Base-by-base conservation (phyloP, 2,113 vertebrate genomes). In the Mixornis gularis region DNA sequence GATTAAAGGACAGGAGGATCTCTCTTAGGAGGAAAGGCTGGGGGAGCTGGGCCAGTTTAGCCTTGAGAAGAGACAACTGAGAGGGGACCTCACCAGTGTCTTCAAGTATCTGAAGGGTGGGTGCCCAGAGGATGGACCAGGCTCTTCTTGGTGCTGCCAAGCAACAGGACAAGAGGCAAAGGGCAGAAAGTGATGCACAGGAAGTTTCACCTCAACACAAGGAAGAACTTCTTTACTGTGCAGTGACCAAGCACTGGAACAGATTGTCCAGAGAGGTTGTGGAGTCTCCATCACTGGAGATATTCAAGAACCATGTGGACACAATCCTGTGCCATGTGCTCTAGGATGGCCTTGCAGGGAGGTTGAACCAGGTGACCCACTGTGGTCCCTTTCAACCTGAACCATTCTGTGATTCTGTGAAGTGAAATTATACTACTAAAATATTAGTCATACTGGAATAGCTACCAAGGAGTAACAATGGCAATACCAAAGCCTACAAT, bases 161-260 rank as follows among this genome's bases (percentile, higher is more conserved):
- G 66, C 36, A 58, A 26, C 3, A 40, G 77, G 16, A 30, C 44
- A 60, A 10, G 29, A 40, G 9, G 29, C 13, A 52, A 40, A 0
- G 2, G 9, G 29, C 6, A 68, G 69, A 53, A 46, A 60, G 1
- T 14, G n/a, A 46, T 26, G 29, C 38, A 15, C 40, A 68, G 46
- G 13, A 74, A 26, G 1, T 26, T 68, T 2, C 53, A 34, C 20
- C 20, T 25, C 4, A 53, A 40, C 1, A 74, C 3, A 8, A 60
- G 17, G 46, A 53, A 81, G 40, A 68, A 18, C 12, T 66, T 79
- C 9, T 36, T 25, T 38, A 17, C 12, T 53, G n/a, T 34, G 2
- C 13, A 20, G 29, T 74, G 38, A 66, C 68, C 0, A 0, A 0
- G 9, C 44, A 6, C 53, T 38, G 60, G 40, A 34, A 48, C 40